Evolutionary conservation across 2,797 vertebrate species (phyloP).

Genomic region (Chiloscyllium punctatum): DNA sequence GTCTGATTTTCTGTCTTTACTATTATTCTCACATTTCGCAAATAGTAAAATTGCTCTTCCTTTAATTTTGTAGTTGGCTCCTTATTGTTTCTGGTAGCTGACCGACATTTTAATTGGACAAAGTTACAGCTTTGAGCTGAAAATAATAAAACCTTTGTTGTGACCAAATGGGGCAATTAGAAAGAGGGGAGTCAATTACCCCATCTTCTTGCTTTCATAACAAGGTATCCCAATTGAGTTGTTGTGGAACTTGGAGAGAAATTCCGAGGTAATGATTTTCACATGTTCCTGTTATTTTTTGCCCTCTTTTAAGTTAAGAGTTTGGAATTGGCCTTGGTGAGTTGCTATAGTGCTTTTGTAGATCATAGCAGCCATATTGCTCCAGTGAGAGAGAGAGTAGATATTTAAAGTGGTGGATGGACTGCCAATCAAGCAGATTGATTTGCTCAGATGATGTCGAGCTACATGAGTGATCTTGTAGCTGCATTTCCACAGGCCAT

Average conservation of each 20-base stretch:
- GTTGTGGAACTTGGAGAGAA: background rate
- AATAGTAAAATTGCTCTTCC: too few relatives aligned
- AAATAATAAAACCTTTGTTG: too few relatives aligned
- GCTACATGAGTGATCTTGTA: background rate
- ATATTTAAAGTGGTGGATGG: background rate
- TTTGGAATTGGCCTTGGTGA: background rate
- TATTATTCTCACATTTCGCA: too few relatives aligned
- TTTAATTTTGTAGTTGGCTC: too few relatives aligned
- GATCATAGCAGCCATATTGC: background rate
- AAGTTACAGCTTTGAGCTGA: too few relatives aligned
- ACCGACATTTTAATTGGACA: too few relatives aligned
- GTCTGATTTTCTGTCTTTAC: too few relatives aligned
- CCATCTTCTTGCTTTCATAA: too few relatives aligned
- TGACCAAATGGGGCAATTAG: too few relatives aligned
- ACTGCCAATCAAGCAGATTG: background rate
- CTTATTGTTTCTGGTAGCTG: too few relatives aligned
- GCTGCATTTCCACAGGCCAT: background rate
- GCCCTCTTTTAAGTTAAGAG: too few relatives aligned
- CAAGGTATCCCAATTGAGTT: background rate
- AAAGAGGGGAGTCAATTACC: too few relatives aligned
- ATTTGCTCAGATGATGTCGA: background rate
- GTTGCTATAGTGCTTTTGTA: background rate
- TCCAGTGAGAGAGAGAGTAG: background rate
- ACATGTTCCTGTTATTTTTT: background rate
- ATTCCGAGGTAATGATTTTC: background rate